Evolutionary conservation across 2,113 vertebrate genomes (phyloP), one percentile per base, ranked within the genome.

Genomic region (Heterocephalus glaber): DNA sequence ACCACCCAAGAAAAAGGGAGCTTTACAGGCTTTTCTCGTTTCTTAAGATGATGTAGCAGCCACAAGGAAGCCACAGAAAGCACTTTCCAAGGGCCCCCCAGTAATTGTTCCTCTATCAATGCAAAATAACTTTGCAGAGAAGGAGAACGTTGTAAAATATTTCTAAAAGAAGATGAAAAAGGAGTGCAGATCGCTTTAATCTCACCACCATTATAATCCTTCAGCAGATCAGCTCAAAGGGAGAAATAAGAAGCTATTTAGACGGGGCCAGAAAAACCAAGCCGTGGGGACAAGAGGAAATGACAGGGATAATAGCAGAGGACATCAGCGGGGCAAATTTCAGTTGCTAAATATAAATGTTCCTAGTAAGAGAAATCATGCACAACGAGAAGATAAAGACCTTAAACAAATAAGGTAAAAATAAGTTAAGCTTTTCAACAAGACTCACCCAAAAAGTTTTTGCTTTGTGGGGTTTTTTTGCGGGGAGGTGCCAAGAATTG

Each of bases 181-280:
- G 81, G 79, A 80, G 3, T 90, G 49, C 91, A 41, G 90, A 92
- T 2, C 11, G 58, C 68, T 93, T 86, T 88, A 72, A 80, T 93
- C 94, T 47, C 33, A 28, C 61, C 0, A 5, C 6, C 52, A 79
- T 70, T 7, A 97, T 94, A 81, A 87, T 83, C 92, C 95, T 95
- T 96, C 96, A 93, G 65, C 74, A 80, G 54, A 66, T 60, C 38
- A 83, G 95, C 96, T 98, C 90, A 72, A 58, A 96, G 89, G 80
- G 17, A 98, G 74, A 94, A 84, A 92, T 54, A 87, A 7, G 88
- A 82, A 97, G 90, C 83, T 84, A 52, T 9, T 81, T 38, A 96
- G 96, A 95, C 60, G 91, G 35, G 24, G 63, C 83, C 38, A 52
- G n/a, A 81, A 94, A 82, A 89, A 76, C 90, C 61, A 95, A 91